Base-by-base conservation (phyloP, 2,888 invertebrate genomes). In the Argyresthia goedartella region DNA sequence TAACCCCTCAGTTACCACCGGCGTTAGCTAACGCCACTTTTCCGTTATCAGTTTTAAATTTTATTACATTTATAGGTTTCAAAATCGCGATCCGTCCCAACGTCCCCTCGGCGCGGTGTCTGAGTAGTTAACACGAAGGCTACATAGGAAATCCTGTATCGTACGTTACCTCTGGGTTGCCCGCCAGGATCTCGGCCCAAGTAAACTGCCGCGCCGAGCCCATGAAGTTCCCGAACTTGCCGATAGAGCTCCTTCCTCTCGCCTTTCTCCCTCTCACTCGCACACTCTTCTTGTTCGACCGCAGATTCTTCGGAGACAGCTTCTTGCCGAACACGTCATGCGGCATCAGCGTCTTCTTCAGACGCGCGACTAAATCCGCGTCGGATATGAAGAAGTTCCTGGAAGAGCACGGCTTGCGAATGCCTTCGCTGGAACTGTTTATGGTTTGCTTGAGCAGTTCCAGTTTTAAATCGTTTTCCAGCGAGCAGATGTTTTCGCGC, bases 171-270 rank as follows among this genome's bases (percentile, higher is more conserved):
- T 91, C 91, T 0, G 91, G 91, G 65, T 92, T 89, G 44, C 88
- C 88, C 51, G 90, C 88, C 46, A 91, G 69, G 49, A 92, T 90
- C 64, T 89, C 89, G 0, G 91, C 91, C 92, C 92, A 92, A 57
- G 89, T 89, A 67, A 91, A 90, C 60, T 89, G 88, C 50, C 81
- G 76, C 0, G 82, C 82, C 0, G 87, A 87, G 6, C 87, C 87
- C 81, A 87, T 81, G 50, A 87, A 82, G 58, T 87, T 86, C 0
- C 87, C 87, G 54, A 87, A 87, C 59, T 86, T 87, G 0, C 87
- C 87, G 34, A 84, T 82, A 52, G 79, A 82, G 58, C 81, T 87
- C 57, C 81, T 86, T 41, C 79, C 71, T 51, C 79, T 77, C 34
- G 77, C 71, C 56, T 74, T 80, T 6, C 85, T 74, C 33, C 88